Conservation (phyloP, 1,140 invertebrate species). For the Medauroidea extradentata region DNA sequence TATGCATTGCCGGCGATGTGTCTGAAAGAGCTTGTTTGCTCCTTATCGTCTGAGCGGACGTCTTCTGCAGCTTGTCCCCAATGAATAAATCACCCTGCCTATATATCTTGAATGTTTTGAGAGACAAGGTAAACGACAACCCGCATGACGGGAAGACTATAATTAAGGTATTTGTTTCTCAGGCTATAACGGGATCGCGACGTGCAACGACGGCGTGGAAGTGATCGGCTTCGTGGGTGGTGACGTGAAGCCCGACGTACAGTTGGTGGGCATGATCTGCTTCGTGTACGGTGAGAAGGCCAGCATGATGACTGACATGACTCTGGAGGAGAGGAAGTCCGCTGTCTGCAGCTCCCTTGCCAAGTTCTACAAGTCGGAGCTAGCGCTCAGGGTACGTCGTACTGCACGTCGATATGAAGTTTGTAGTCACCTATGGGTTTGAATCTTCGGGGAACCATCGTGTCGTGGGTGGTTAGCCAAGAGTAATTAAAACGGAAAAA, state of each 20-base stretch:
- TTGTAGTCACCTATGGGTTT: too few relatives aligned
- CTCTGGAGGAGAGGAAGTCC: constrained; percentile 8
- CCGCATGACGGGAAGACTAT: too few relatives aligned
- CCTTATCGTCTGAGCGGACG: too few relatives aligned
- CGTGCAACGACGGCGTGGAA: constrained; percentile 25
- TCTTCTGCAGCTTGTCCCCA: too few relatives aligned
- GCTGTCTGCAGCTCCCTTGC: constrained; percentile 8
- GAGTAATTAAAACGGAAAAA: neutral
- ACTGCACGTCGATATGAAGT: too few relatives aligned
- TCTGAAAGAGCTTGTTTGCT: too few relatives aligned
- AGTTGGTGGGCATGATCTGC: constrained; percentile 35
- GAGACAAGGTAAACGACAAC: too few relatives aligned
- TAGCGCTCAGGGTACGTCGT: constrained; percentile 11
- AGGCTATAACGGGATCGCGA: constrained; percentile 15
- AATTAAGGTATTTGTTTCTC: too few relatives aligned
- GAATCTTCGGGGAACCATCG: too few relatives aligned
- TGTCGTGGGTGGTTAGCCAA: neutral
- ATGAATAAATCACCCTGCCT: too few relatives aligned
- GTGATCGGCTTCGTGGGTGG: constrained; percentile 40
- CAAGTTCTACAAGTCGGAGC: constrained; percentile 4
- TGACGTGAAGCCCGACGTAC: constrained; percentile 23
- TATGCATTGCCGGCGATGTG: too few relatives aligned
- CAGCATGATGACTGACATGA: constrained; percentile 13
- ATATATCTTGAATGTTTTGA: too few relatives aligned
- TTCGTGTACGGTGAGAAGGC: constrained; percentile 44